phyloP scores from a whole-genome alignment of 2,797 vertebrate genomes.

The Lutjanus campechanus region DNA sequence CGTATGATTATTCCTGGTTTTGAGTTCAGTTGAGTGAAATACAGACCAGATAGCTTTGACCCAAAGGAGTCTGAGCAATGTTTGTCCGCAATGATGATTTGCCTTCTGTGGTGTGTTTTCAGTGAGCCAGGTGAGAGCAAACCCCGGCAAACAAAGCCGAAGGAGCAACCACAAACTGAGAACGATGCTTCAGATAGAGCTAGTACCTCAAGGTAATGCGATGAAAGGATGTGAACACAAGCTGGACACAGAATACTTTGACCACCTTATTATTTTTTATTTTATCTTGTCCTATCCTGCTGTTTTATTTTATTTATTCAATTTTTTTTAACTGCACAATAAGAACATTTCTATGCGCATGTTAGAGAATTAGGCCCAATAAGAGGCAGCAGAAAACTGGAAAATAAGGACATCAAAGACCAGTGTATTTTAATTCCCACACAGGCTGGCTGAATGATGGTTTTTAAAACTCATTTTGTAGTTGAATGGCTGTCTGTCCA shows the following conservation, averaged over 20 bases:
- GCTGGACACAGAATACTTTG: slow-evolving; percentile 2
- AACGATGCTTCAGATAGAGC: slow-evolving; percentile 80
- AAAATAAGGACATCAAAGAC: background rate
- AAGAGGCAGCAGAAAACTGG: background rate
- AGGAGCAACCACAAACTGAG: slow-evolving; percentile 80
- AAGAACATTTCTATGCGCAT: too few species aligned
- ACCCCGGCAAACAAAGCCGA: slow-evolving; percentile 86
- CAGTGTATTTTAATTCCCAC: background rate
- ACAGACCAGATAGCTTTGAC: background rate
- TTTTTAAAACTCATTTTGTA: background rate
- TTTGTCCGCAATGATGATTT: background rate
- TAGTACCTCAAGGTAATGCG: slow-evolving; percentile 83
- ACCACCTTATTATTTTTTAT: too few species aligned
- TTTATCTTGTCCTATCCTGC: too few species aligned
- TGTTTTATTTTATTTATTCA: too few species aligned
- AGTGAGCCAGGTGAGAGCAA: slow-evolving; percentile 93
- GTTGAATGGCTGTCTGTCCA: slow-evolving; percentile 3
- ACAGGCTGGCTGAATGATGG: background rate
- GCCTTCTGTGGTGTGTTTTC: slow-evolving; percentile 31
- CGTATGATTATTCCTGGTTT: background rate
- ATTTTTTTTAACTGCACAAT: too few species aligned
- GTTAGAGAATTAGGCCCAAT: too few species aligned
- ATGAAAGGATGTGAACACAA: slow-evolving; percentile 1
- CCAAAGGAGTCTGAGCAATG: background rate
- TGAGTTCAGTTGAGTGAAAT: background rate